Evolutionary conservation across 1,140 invertebrate species (phyloP), one percentile per base, ranked within the genome.

Genomic region (Orius laevigatus): DNA sequence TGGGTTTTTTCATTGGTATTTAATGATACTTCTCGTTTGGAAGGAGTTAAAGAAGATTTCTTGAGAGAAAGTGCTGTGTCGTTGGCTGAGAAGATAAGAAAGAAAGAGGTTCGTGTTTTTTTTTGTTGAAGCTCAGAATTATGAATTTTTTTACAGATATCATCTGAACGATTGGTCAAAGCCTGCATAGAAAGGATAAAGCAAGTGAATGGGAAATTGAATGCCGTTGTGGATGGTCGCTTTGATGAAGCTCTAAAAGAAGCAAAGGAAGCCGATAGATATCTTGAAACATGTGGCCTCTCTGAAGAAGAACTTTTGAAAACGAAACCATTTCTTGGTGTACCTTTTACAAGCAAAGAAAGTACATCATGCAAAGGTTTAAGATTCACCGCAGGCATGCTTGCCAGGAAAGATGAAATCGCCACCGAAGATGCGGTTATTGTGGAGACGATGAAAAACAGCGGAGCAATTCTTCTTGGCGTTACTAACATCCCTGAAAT

Each of bases 401-500:
- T 69, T 0, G 58, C 66, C 3, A 66, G 82, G 11, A 64, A 62
- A 51, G 61, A 69, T 48, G 57, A 64, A 49, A 70, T 70, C 34
- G 76, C 81, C 0, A 51, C 64, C 0, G 68, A 78, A 49, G 88
- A 95, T 73, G 81, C 85, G 8, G 78, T 81, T 46, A 78, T 78
- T 50, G 77, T 95, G 6, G 61, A 65, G 6, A 61, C 78, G 15
- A 62, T 95, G 59, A 79, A 79, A 58, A 66, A 74, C 35, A 79
- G 86, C 38, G 90, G 94, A 20, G 88, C 75, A 36, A 94, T 98
- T 57, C 74, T 88, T 1, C 64, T 95, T 3, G 86, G 76, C n/a
- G 79, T 90, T 45, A 92, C 89, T 11, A 98, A 96, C 67, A 76
- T 93, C 33, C 90, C 92, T 1, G 91, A 97, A 66, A 67, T 95